These are phyloP conservation scores for Datnioides undecimradiatus DNA, from an alignment of 2,113 vertebrate species.

Conservation along the genomic window DNA sequence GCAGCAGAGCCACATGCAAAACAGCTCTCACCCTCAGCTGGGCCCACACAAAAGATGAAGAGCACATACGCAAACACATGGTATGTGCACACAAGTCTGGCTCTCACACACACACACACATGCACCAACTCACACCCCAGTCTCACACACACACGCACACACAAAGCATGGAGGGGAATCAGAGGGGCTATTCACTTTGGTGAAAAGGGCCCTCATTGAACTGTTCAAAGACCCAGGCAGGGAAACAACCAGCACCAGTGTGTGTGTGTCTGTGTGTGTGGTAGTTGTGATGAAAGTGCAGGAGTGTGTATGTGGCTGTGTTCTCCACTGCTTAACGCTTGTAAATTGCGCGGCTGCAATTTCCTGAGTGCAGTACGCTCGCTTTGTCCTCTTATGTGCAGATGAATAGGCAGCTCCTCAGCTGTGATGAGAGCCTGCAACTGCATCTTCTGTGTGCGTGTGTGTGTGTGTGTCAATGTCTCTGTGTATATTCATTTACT, in stretches of 20 bases:
- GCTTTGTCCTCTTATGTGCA: slow-evolving; percentile 81
- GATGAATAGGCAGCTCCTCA: slow-evolving; percentile 84
- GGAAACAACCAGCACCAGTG: slow-evolving; percentile 70
- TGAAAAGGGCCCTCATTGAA: slow-evolving; percentile 77
- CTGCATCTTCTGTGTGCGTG: slow-evolving; percentile 56
- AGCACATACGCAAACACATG: slow-evolving; percentile 60
- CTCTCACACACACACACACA: slow-evolving; percentile 29
- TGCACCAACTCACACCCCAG: slow-evolving; percentile 15
- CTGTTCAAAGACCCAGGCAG: slow-evolving; percentile 73
- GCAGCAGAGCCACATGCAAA: slow-evolving; percentile 67
- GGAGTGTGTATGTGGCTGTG: slow-evolving; percentile 52
- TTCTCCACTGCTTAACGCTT: slow-evolving; percentile 69
- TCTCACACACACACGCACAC: slow-evolving; percentile 8
- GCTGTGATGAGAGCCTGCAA: slow-evolving; percentile 76
- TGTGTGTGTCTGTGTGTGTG: slow-evolving; percentile 30
- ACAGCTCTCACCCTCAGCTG: slow-evolving; percentile 76
- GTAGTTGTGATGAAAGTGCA: slow-evolving; percentile 58
- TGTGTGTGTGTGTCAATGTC: slow-evolving; percentile 40
- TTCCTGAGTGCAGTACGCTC: slow-evolving; percentile 76
- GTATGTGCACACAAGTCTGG: slow-evolving; percentile 43
- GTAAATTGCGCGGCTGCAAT: slow-evolving; percentile 77
- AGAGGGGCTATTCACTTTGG: slow-evolving; percentile 76
- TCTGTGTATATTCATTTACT: slow-evolving; percentile 51
- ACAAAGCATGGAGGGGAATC: slow-evolving; percentile 62
- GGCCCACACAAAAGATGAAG: slow-evolving; percentile 74